Evolutionary conservation across 2,113 vertebrate species (phyloP).

Genomic region (Microcebus murinus): DNA sequence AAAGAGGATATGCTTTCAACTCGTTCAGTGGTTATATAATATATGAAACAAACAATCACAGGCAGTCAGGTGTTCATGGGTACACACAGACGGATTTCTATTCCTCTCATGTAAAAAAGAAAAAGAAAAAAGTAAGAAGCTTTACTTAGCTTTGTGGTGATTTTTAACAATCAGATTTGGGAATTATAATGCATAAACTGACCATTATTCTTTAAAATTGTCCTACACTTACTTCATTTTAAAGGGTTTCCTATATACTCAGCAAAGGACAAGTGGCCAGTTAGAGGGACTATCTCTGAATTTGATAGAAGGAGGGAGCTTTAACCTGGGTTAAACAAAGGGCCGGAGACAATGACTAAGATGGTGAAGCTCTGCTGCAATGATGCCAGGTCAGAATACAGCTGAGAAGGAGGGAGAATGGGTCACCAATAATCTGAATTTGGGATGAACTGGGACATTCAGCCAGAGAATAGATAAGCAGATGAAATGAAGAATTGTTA

Average conservation of each 20-base stretch:
- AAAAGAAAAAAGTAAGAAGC: neutral
- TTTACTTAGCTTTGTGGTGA: neutral
- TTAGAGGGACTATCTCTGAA: neutral
- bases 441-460: neutral
- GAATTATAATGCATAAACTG: neutral
- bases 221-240: neutral
- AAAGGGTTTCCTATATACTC: neutral
- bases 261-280: neutral
- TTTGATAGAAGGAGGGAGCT: neutral
- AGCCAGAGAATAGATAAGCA: neutral
- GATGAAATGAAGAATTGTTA: neutral
- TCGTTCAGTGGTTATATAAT: neutral
- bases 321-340: neutral
- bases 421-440: neutral
- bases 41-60: neutral
- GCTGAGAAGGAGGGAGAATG: neutral
- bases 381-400: neutral
- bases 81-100: neutral
- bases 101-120: neutral
- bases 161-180: neutral
- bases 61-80: too few species aligned
- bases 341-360: neutral
- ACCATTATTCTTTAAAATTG: neutral
- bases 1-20: neutral
- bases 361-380: fast-evolving